Evolutionary conservation across 2,113 vertebrate species (phyloP).

Genomic region (Lycaon pictus): DNA sequence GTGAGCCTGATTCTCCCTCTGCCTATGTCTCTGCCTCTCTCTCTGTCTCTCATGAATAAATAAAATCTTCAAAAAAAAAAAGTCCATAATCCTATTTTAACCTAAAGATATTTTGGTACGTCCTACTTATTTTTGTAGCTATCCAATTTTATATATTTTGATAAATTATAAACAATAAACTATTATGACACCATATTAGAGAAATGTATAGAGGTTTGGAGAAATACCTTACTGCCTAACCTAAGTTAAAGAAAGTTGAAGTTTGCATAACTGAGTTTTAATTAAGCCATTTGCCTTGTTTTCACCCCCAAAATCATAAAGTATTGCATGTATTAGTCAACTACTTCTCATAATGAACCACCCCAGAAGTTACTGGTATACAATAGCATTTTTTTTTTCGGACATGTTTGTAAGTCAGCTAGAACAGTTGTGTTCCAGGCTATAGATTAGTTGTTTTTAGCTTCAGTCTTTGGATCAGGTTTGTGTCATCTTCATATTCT

Average conservation of each 20-base stretch:
- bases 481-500: background rate
- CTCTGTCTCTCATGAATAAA: too few species aligned
- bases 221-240: background rate
- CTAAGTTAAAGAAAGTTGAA: constrained; percentile 11
- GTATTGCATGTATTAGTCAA: background rate
- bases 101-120: background rate
- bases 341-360: background rate
- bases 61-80: too few species aligned
- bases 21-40: too few species aligned
- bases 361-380: background rate
- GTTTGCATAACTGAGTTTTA: background rate
- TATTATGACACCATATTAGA: background rate
- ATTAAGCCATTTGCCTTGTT: background rate
- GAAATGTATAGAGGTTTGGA: background rate
- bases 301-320: background rate
- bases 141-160: background rate
- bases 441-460: background rate
- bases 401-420: background rate
- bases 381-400: background rate
- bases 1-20: too few species aligned
- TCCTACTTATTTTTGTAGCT: background rate
- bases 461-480: background rate
- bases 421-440: background rate
- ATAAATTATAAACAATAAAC: background rate
- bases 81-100: background rate